These are phyloP conservation scores for Rotaria magnacalcarata DNA, from an alignment of 2,888 invertebrate genomes.

Conservation along the genomic window DNA sequence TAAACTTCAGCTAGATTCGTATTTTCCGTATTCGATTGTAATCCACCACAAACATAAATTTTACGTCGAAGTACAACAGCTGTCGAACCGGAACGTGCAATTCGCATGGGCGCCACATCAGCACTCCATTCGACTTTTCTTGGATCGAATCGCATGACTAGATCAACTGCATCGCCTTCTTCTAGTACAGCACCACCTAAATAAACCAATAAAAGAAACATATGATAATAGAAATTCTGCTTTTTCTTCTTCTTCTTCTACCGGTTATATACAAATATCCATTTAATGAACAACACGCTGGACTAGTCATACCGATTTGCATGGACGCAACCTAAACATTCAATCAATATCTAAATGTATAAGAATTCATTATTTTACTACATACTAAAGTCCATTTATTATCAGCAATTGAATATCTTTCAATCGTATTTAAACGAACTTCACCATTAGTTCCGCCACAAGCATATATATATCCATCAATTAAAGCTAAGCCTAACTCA, in stretches of 20 bases:
- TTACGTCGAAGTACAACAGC: slow-evolving; percentile 60
- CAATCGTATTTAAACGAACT: slow-evolving; percentile 60
- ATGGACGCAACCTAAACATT: slow-evolving; percentile 53
- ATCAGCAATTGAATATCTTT: slow-evolving; percentile 60
- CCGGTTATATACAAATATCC: slow-evolving; percentile 62
- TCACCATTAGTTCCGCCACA: slow-evolving; percentile 63
- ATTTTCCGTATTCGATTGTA: slow-evolving; percentile 63
- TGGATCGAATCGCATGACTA: slow-evolving; percentile 61
- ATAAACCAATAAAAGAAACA: neutral
- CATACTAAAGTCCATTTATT: slow-evolving; percentile 60
- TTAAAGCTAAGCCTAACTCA: slow-evolving; percentile 61
- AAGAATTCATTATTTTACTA: neutral
- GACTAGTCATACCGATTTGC: slow-evolving; percentile 61
- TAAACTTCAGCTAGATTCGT: slow-evolving; percentile 62
- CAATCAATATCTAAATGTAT: neutral
- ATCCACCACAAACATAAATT: slow-evolving; percentile 62
- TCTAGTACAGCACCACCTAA: slow-evolving; percentile 62
- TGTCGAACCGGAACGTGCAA: slow-evolving; percentile 62
- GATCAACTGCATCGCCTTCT: slow-evolving; percentile 62
- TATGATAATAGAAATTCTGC: neutral
- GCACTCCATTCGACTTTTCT: slow-evolving; percentile 59
- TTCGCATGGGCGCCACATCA: slow-evolving; percentile 61
- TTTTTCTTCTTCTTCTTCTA: slow-evolving; percentile 47
- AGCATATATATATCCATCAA: slow-evolving; percentile 63
- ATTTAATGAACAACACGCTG: slow-evolving; percentile 60